These are phyloP conservation scores for Heliothis subflexa DNA, from an alignment of 1,140 invertebrate species.

Conservation along the genomic window DNA sequence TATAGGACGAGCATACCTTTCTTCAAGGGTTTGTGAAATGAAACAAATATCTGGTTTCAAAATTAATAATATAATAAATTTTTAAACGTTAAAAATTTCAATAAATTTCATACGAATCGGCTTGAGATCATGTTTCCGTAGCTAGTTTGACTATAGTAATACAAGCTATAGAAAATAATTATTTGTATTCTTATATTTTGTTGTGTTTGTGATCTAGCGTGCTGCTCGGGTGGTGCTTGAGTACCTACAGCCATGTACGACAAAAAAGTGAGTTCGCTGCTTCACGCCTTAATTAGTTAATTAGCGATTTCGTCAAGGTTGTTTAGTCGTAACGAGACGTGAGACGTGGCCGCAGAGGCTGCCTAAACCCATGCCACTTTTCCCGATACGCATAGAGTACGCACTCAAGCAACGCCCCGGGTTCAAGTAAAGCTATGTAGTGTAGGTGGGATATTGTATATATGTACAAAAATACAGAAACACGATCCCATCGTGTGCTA, in stretches of 20 bases:
- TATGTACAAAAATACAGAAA: slow-evolving; percentile 45
- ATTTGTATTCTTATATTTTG: slow-evolving; percentile 13
- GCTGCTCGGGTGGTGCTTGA: not conserved
- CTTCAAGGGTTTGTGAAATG: slow-evolving; percentile 39
- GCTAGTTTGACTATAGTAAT: slow-evolving; percentile 22
- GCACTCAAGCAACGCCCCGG: not conserved
- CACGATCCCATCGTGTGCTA: slow-evolving; percentile 46
- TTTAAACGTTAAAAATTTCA: slow-evolving; percentile 69
- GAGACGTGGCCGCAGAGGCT: not conserved
- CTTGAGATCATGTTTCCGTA: slow-evolving; percentile 59
- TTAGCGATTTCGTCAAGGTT: slow-evolving; percentile 14
- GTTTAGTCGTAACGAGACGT: slow-evolving; percentile 1
- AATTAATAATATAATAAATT: slow-evolving; percentile 68
- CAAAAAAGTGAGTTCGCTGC: not conserved
- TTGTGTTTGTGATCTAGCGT: slow-evolving; percentile 13
- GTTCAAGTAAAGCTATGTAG: slow-evolving; percentile 22
- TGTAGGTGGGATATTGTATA: slow-evolving; percentile 37
- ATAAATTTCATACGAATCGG: slow-evolving; percentile 60
- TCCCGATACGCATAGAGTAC: not conserved
- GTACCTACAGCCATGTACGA: not conserved
- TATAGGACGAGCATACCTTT: not conserved
- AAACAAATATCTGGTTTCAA: slow-evolving; percentile 58
- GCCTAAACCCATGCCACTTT: not conserved
- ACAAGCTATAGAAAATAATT: slow-evolving; percentile 10
- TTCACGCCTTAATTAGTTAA: slow-evolving; percentile 9